These are phyloP conservation scores for Plecotus auritus DNA, from an alignment of 2,113 vertebrate species.

Conservation along the genomic window DNA sequence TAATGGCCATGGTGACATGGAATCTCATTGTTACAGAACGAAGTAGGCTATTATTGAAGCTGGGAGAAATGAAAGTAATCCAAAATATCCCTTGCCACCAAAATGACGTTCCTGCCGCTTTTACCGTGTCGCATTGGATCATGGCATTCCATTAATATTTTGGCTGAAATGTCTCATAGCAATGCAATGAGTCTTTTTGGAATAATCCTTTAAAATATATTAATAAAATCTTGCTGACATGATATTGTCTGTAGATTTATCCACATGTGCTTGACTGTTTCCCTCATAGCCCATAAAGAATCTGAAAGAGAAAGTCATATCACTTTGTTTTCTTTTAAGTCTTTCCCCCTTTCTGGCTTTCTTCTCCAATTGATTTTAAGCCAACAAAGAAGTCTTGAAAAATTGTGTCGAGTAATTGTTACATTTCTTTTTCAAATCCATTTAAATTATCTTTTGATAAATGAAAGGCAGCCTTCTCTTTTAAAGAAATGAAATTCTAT, in stretches of 20 bases:
- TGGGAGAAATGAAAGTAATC: constrained; percentile 45
- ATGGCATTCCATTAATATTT: not conserved
- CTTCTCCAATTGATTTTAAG: not conserved
- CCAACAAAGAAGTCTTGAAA: not conserved
- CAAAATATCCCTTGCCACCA: constrained; percentile 50
- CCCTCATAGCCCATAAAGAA: not conserved
- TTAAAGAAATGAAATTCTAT: not conserved
- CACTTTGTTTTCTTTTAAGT: not conserved
- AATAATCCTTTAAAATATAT: not conserved
- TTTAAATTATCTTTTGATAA: constrained; percentile 14
- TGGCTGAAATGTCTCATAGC: not conserved
- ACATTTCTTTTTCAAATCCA: not conserved
- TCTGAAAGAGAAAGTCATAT: not conserved
- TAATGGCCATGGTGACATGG: constrained; percentile 53
- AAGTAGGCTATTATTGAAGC: constrained; percentile 37
- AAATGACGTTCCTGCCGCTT: not conserved
- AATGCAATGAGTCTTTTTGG: not conserved
- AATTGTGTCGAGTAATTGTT: not conserved
- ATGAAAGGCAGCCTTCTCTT: not conserved
- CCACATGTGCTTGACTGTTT: not conserved
- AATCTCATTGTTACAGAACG: constrained; percentile 51
- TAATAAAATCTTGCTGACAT: not conserved
- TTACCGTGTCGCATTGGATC: not conserved
- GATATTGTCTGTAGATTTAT: not conserved
- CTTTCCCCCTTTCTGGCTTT: not conserved